These are phyloP conservation scores for Anoura caudifer DNA, from an alignment of 2,113 vertebrate genomes.

Conservation along the genomic window DNA sequence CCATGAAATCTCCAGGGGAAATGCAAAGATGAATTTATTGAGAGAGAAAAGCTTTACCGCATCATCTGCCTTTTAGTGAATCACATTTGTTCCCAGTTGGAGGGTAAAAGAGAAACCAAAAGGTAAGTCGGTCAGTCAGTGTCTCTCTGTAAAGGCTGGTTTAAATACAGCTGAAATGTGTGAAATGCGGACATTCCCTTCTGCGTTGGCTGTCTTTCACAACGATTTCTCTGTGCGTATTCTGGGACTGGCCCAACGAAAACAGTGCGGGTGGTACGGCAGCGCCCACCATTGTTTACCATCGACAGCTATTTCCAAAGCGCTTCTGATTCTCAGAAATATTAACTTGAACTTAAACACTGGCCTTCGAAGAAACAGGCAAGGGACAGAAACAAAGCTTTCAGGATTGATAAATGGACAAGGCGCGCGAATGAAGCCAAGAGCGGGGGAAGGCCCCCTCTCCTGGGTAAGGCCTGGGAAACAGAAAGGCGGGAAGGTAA, in stretches of 20 bases:
- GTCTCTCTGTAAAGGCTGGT: background rate
- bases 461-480: background rate
- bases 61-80: background rate
- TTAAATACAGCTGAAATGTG: background rate
- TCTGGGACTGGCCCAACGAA: background rate
- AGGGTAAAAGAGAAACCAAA: background rate
- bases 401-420: background rate
- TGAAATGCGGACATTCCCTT: background rate
- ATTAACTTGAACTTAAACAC: background rate
- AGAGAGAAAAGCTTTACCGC: background rate
- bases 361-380: background rate
- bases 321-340: background rate
- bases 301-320: background rate
- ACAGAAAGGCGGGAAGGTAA: background rate
- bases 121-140: background rate
- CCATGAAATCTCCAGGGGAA: background rate
- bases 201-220: background rate
- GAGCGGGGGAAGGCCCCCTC: background rate
- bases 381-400: background rate
- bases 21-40: background rate
- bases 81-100: background rate
- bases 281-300: background rate
- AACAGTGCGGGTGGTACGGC: rapidly evolving
- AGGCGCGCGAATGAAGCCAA: background rate
- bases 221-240: background rate